Evolutionary conservation across 2,113 vertebrate genomes (phyloP), one percentile per base, ranked within the genome.

Genomic region (Heptranchias perlo): DNA sequence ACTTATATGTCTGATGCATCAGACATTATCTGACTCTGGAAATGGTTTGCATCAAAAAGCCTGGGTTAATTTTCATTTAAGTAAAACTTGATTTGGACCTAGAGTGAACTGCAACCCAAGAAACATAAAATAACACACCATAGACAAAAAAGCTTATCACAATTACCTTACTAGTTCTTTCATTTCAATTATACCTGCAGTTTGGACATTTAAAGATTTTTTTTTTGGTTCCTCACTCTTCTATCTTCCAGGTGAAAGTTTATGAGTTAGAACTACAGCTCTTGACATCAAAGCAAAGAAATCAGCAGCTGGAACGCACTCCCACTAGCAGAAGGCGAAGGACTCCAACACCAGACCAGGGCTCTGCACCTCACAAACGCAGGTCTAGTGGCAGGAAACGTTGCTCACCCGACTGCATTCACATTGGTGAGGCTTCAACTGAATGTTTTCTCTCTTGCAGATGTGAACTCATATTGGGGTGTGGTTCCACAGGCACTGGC

Each of bases 261-360:
- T 58, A 96, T 96, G 96, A 97, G 73, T 96, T 97, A 96, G 97
- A 97, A 96, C 96, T 96, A 52, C 96, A 96, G 52, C 97, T 97
- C 96, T 96, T 0, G 94, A 96, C 97, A 65, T 96, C 97, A 96
- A 97, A 96, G 47, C 96, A 96, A 97, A 97, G 96, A 96, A 96
- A 97, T 96, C 96, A 97, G 95, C 96, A 96, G 49, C 49, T 97
- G 96, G 97, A 97, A 95, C 0, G 28, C 93, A 97, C 96, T 96
- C 97, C 96, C 76, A 62, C 96, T 91, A 89, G 96, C 91, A 95
- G 96, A 96, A 96, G 96, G 96, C 96, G 96, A 96, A 96, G 61
- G 91, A 96, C 49, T 94, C 96, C 0, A 96, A 64, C 61, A 21
- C 14, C 73, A 96, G 91, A 96, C 64, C 13, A 93, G 96, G 82